phyloP scores from a whole-genome alignment of 2,797 vertebrate genomes.

The Bovichtus variegatus region DNA sequence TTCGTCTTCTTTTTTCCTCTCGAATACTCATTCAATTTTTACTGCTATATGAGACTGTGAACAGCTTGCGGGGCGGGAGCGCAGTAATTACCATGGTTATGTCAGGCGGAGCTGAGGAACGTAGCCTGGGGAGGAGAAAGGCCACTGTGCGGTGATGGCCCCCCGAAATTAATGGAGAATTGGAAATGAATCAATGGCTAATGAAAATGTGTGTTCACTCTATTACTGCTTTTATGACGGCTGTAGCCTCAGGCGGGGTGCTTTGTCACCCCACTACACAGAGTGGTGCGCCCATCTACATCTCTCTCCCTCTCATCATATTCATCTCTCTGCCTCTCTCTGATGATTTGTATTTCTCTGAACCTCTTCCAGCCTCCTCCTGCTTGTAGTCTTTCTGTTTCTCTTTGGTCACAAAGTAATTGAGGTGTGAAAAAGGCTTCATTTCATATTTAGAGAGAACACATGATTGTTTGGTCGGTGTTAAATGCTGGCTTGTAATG shows the following conservation, averaged over 20 bases:
- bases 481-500: conserved; percentile 23
- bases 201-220: conserved; percentile 86
- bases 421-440: conserved; percentile 24
- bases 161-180: conserved; percentile 82
- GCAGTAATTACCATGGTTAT: conserved; percentile 84
- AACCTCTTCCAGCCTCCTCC: conserved; percentile 12
- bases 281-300: conserved; percentile 49
- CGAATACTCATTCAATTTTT: conserved; percentile 74
- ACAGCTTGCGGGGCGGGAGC: conserved; percentile 82
- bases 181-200: conserved; percentile 88
- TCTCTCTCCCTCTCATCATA: conserved; percentile 49
- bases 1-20: conserved; percentile 42
- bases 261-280: conserved; percentile 69
- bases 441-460: conserved; percentile 47
- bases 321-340: conserved; percentile 51
- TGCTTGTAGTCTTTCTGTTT: conserved; percentile 4
- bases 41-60: conserved; percentile 72
- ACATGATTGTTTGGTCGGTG: conserved; percentile 34
- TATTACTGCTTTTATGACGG: conserved; percentile 83
- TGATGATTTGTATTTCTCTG: conserved; percentile 45
- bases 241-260: conserved; percentile 72
- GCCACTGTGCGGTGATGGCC: conserved; percentile 76
- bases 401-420: conserved; percentile 44
- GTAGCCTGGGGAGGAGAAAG: conserved; percentile 80
- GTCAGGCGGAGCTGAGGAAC: conserved; percentile 82